phyloP scores from a whole-genome alignment of 2,113 vertebrate species.

The Cyprinodon brontotheroides region DNA sequence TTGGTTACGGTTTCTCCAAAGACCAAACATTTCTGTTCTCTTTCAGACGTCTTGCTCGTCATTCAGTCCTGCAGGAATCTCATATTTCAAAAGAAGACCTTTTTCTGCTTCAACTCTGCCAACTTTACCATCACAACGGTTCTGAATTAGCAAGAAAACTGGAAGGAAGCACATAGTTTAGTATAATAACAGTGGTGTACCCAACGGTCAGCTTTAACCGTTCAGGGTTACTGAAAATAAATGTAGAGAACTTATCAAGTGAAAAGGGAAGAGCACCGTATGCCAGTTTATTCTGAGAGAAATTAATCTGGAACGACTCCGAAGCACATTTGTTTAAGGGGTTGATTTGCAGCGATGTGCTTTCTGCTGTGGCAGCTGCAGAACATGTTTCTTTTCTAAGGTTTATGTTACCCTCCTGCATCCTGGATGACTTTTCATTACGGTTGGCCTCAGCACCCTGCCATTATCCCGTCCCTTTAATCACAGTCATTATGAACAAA shows the following conservation, averaged over 20 bases:
- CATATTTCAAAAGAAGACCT: not conserved
- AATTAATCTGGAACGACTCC: not conserved
- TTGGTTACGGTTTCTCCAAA: too few relatives aligned
- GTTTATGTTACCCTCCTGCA: not conserved
- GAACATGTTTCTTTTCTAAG: not conserved
- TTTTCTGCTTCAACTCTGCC: not conserved
- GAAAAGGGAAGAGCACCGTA: not conserved
- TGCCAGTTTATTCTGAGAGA: not conserved
- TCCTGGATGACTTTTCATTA: not conserved
- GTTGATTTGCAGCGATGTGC: not conserved
- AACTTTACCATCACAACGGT: not conserved
- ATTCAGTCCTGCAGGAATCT: not conserved
- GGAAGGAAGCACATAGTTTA: too few relatives aligned
- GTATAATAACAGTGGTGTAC: too few relatives aligned
- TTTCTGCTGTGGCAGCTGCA: not conserved
- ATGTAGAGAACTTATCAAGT: not conserved
- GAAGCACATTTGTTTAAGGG: not conserved
- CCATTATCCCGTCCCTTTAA: conserved; percentile 58
- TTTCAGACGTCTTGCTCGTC: too few relatives aligned
- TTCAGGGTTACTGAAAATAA: not conserved
- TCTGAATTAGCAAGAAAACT: not conserved
- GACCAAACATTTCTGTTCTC: too few relatives aligned
- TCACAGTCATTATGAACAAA: conserved; percentile 49
- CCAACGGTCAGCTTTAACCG: too few relatives aligned
- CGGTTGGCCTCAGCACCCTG: conserved; percentile 40